phyloP scores from a whole-genome alignment of 2,797 vertebrate genomes.

The Amazonetta brasiliensis region DNA sequence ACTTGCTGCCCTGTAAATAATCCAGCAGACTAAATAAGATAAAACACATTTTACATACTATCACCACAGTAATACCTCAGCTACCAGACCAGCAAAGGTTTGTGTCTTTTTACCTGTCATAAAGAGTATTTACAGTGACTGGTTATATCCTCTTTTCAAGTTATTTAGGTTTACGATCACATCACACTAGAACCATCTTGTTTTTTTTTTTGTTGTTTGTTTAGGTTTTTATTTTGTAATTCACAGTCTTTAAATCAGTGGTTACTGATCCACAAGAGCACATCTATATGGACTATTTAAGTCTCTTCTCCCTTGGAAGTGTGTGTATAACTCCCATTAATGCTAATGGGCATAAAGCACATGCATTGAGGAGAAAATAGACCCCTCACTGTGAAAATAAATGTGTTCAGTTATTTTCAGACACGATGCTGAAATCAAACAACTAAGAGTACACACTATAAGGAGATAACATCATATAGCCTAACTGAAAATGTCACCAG shows the following conservation, averaged over 20 bases:
- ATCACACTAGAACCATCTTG: not conserved
- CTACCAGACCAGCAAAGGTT: not conserved
- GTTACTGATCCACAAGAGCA: slow-evolving; percentile 32
- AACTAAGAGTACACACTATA: slow-evolving; percentile 57
- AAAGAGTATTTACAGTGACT: not conserved
- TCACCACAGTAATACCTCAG: not conserved
- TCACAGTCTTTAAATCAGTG: slow-evolving; percentile 15
- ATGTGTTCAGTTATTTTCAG: slow-evolving; percentile 74
- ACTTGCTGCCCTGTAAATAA: slow-evolving; percentile 11
- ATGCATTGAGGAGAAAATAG: slow-evolving; percentile 72
- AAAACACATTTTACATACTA: not conserved
- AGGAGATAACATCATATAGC: slow-evolving; percentile 56
- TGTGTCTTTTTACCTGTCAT: not conserved
- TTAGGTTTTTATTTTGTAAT: slow-evolving; percentile 1
- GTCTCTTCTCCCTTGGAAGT: slow-evolving; percentile 24
- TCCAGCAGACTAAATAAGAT: not conserved
- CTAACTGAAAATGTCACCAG: slow-evolving; percentile 56
- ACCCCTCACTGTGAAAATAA: slow-evolving; percentile 81
- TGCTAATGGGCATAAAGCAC: slow-evolving; percentile 74
- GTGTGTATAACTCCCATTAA: slow-evolving; percentile 65
- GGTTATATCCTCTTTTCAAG: not conserved
- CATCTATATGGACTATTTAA: slow-evolving; percentile 41
- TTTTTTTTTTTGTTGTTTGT: not conserved
- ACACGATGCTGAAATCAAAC: slow-evolving; percentile 71
- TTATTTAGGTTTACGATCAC: not conserved